Percentiles rank a stretch among this genome's conserved stretches.
Evolutionary conservation across 2,797 vertebrate genomes (phyloP).

Genomic region (Takifugu rubripes): DNA sequence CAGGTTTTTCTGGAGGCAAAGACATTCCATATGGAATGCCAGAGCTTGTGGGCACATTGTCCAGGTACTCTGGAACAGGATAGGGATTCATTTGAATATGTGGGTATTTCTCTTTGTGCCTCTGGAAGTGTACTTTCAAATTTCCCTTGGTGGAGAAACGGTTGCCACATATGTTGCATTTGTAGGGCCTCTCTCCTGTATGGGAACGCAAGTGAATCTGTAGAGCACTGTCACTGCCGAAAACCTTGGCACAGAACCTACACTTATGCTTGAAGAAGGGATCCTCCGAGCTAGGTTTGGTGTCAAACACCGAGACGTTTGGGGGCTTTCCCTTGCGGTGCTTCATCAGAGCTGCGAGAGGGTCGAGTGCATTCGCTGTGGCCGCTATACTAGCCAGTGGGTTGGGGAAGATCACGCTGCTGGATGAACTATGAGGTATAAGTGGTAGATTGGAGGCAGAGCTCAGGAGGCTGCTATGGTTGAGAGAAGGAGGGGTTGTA

Average conservation of each 20-base stretch:
- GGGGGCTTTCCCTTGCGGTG: slow-evolving; percentile 98
- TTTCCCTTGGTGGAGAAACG: slow-evolving; percentile 99
- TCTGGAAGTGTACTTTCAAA: slow-evolving; percentile 98
- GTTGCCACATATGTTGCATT: slow-evolving; percentile 99
- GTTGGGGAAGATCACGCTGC: slow-evolving; percentile 98
- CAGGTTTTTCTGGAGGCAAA: slow-evolving; percentile 94
- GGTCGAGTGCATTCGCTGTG: slow-evolving; percentile 95
- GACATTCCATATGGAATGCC: slow-evolving; percentile 99
- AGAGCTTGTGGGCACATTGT: slow-evolving; percentile 97
- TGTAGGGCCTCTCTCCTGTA: slow-evolving; percentile 96
- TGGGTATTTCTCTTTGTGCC: slow-evolving; percentile 99
- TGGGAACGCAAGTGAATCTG: slow-evolving; percentile 99
- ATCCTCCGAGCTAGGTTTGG: slow-evolving; percentile 94
- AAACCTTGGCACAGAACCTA: slow-evolving; percentile 99
- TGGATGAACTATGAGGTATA: slow-evolving; percentile 96
- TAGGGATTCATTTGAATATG: slow-evolving; percentile 99
- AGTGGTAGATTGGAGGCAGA: slow-evolving; percentile 90
- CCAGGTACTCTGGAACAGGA: slow-evolving; percentile 98
- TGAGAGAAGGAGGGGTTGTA: slow-evolving; percentile 83
- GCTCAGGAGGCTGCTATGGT: slow-evolving; percentile 83
- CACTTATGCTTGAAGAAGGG: slow-evolving; percentile 99
- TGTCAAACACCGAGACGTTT: slow-evolving; percentile 97
- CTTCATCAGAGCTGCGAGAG: slow-evolving; percentile 94
- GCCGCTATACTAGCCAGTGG: slow-evolving; percentile 97
- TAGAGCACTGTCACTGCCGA: slow-evolving; percentile 97